These are phyloP conservation scores for Perca schrenkii DNA, from an alignment of 2,113 vertebrate genomes.

Conservation along the genomic window DNA sequence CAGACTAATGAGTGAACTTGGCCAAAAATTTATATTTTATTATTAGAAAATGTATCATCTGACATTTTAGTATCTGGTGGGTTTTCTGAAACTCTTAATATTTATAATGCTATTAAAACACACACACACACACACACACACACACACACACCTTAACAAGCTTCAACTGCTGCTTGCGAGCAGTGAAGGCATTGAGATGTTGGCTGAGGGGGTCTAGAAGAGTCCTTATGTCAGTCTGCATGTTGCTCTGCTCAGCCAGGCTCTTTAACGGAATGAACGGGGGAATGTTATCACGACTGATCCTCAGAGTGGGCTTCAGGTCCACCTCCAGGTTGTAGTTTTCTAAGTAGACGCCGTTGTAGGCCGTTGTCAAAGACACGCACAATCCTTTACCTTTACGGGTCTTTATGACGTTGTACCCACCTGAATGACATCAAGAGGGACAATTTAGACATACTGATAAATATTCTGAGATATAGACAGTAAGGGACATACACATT, in stretches of 20 bases:
- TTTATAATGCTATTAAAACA: not conserved
- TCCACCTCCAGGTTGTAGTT: slow-evolving; percentile 83
- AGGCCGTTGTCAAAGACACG: slow-evolving; percentile 77
- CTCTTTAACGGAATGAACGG: slow-evolving; percentile 79
- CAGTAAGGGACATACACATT: too few relatives aligned
- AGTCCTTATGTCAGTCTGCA: slow-evolving; percentile 66
- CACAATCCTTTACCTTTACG: slow-evolving; percentile 74
- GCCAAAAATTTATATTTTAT: too few relatives aligned
- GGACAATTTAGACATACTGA: not conserved
- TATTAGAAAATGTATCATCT: too few relatives aligned
- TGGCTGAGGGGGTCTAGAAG: slow-evolving; percentile 78
- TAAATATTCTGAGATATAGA: not conserved
- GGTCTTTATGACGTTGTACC: slow-evolving; percentile 77
- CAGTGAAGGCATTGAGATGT: slow-evolving; percentile 80
- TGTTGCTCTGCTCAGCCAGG: slow-evolving; percentile 57
- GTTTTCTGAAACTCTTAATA: too few relatives aligned
- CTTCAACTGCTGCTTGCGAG: slow-evolving; percentile 81
- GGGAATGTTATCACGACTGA: slow-evolving; percentile 83
- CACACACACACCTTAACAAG: slow-evolving; percentile 76
- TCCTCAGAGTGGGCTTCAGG: slow-evolving; percentile 64
- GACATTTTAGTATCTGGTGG: too few relatives aligned
- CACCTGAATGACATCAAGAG: slow-evolving; percentile 65
- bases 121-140: not conserved
- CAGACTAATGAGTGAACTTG: too few relatives aligned
- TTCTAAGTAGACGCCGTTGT: slow-evolving; percentile 77